Base-by-base conservation (phyloP, 2,797 vertebrate species). In the Phrynocephalus guinanensis region DNA sequence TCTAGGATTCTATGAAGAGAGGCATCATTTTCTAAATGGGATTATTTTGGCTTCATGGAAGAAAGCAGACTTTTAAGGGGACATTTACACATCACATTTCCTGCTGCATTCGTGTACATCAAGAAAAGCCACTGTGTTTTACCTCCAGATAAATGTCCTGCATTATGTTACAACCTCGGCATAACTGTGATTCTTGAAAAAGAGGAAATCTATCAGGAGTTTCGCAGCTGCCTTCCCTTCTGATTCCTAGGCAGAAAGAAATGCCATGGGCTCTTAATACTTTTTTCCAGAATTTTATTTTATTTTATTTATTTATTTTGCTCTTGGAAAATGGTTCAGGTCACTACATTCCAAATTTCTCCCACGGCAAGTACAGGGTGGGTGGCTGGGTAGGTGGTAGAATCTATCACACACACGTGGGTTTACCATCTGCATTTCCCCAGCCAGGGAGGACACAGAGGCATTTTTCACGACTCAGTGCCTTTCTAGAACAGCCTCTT, bases 391-490 rank as follows among this genome's bases (percentile, higher is more conserved):
- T 56, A 13, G 6, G 52, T 56, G 6, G 48, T 10, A 26, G 5
- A 22, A 30, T 28, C 7, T 60, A 4, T 63, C 60, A 15, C 1
- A 15, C 1, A 20, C 50, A 48, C 70, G 2, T 60, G 52, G 33
- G 52, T 24, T 48, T 75, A 22, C 56, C 30, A 75, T 22, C 79
- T 82, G 79, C 38, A 16, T 24, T 52, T 26, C 70, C 86, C 71
- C 71, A 30, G 70, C 56, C 56, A 30, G 71, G 79, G 86, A 75
- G 33, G 52, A 67, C 7, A 48, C 73, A 48, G 73, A 76, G 70
- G 26, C 68, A 18, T 63, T 30, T 79, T 87, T 87, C 86, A 87
- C 56, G 56, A 87, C 38, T 87, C 79, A 75, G 1, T 87, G 79
- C 79, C 1, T 50, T 87, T 87, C 78, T 73, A 81, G 79, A 86